These are phyloP conservation scores for Platycheirus rosarum DNA, from an alignment of 2,888 invertebrate genomes.

Conservation along the genomic window DNA sequence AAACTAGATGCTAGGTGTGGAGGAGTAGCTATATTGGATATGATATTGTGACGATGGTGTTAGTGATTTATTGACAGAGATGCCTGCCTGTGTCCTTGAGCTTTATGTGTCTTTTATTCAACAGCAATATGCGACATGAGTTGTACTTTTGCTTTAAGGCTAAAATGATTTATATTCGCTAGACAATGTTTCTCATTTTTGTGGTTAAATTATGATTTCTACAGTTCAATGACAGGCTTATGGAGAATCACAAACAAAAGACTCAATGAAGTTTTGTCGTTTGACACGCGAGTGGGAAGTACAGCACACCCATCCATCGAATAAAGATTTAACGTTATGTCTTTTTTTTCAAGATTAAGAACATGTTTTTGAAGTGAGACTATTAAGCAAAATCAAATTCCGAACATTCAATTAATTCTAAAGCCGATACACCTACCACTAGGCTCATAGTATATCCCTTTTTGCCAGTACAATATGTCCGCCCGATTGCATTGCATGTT, in stretches of 20 bases:
- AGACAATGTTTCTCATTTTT: constrained; percentile 22
- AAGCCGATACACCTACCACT: constrained; percentile 5
- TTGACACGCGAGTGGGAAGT: no score
- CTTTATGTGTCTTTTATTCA: constrained; percentile 32
- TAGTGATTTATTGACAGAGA: constrained; percentile 47
- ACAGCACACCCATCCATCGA: no score
- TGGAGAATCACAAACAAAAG: constrained; percentile 13
- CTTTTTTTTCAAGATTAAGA: no score
- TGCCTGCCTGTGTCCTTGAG: constrained; percentile 56
- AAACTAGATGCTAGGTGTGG: background rate
- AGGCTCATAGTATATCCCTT: no score
- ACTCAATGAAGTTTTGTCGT: no score
- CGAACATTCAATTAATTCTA: constrained; percentile 48
- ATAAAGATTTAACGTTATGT: no score
- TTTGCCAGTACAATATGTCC: no score
- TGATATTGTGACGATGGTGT: background rate
- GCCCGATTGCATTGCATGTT: constrained; percentile 49
- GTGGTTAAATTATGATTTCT: background rate
- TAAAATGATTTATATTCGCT: constrained; percentile 47
- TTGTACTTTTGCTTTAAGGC: constrained; percentile 10
- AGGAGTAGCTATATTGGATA: background rate
- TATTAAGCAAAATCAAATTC: constrained; percentile 35
- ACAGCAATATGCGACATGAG: constrained; percentile 23
- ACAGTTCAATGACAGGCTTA: constrained; percentile 17
- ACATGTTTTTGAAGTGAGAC: no score